Evolutionary conservation across 1,140 invertebrate genomes (phyloP).

Genomic region (Macrosteles quadrilineatus): DNA sequence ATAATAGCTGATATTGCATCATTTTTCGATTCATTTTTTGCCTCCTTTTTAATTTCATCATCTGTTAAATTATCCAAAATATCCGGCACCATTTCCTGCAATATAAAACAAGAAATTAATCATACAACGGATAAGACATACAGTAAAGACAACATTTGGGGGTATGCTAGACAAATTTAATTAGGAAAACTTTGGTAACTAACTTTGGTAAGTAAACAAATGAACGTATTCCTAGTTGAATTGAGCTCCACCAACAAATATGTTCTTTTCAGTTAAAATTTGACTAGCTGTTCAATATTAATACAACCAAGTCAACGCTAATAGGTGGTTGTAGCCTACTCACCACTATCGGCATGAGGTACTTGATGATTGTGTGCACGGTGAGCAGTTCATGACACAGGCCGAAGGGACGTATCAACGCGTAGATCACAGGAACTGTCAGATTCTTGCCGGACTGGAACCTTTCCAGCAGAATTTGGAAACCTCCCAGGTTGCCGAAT

Average conservation of each 20-base stretch:
- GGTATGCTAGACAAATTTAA: too few species aligned
- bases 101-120: constrained; percentile 14
- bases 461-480: constrained; percentile 82
- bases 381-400: constrained; percentile 91
- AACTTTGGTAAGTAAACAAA: too few species aligned
- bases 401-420: constrained; percentile 88
- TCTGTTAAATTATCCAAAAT: constrained; percentile 94
- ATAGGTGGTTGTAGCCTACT: too few species aligned
- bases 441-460: constrained; percentile 76
- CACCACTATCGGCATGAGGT: constrained; percentile 91
- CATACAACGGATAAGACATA: too few species aligned
- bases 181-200: too few species aligned
- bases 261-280: too few species aligned
- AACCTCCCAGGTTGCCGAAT: constrained; percentile 88
- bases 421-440: constrained; percentile 77
- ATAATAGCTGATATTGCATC: constrained; percentile 90
- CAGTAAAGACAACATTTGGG: too few species aligned
- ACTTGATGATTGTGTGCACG: constrained; percentile 85
- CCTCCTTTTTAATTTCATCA: constrained; percentile 95
- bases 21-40: constrained; percentile 93
- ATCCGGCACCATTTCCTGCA: constrained; percentile 84
- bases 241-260: too few species aligned
- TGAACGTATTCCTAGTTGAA: too few species aligned
- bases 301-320: too few species aligned
- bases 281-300: too few species aligned